Evolutionary conservation across 2,888 invertebrate genomes (phyloP), one percentile per base, ranked within the genome.

Genomic region (Parelbella ahira): DNA sequence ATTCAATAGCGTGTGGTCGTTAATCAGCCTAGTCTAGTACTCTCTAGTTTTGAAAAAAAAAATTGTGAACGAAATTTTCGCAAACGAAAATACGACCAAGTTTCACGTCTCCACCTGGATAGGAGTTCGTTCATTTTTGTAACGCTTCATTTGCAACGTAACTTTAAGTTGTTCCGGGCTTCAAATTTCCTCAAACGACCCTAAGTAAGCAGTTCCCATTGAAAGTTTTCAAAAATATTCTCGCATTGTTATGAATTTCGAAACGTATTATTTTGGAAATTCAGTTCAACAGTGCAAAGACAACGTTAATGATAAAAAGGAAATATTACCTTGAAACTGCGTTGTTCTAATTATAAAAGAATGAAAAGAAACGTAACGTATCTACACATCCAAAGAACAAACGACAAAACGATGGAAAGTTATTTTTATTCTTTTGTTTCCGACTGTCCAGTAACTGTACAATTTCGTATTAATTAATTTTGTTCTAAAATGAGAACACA

Each of bases 61-160:
- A n/a, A n/a, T n/a, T n/a, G n/a, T n/a, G n/a, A 1, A 12, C 12
- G 11, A 32, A 11, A 32, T 3, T 32, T 12, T 19, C 12, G 12
- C 15, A 12, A 24, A 6, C 13, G 23, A 24, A 10, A 24, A 15
- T 34, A n/a, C 15, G 10, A 10, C 15, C 23, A 34, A 34, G 21
- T 33, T 23, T 33, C 12, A 6, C 6, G n/a, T 9, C 15, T 34
- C 4, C 10, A 15, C 15, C 37, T 8, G 52, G 54, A 50, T 58
- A 59, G 58, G 53, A 61, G 62, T 54, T 59, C 69, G 67, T 67
- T 71, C 70, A 73, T 73, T 76, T 76, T 71, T 71, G 72, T 73
- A 68, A 75, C 74, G 76, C 71, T 77, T 78, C 76, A 78, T 78
- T 79, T 78, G 70, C 71, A 69, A 69, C 68, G 58, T 55, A 79